Conservation (phyloP, 2,797 vertebrate species). For the Perodicticus potto region DNA sequence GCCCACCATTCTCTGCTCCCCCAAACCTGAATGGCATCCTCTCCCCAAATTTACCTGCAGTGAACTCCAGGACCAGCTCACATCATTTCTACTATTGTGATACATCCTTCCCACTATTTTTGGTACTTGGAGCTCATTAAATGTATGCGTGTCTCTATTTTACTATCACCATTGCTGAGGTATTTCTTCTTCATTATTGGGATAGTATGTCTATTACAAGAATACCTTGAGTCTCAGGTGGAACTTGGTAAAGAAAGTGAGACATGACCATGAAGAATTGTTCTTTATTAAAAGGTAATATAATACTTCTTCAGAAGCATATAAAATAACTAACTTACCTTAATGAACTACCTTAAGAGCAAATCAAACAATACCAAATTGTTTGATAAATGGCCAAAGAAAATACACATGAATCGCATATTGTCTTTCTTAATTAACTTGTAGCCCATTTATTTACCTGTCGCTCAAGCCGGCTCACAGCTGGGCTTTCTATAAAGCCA, state of each 20-base stretch:
- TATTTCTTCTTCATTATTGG: not conserved
- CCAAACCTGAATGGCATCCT: not conserved
- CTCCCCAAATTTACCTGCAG: not conserved
- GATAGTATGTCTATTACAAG: not conserved
- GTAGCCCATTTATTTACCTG: not conserved
- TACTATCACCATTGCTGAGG: not conserved
- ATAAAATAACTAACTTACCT: not conserved
- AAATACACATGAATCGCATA: not conserved
- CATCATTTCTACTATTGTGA: not conserved
- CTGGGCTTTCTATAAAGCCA: not conserved
- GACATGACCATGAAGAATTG: not conserved
- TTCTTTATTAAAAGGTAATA: constrained; percentile 24
- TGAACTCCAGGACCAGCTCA: not conserved
- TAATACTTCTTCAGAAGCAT: not conserved
- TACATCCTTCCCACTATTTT: not conserved
- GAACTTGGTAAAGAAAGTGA: constrained; percentile 27
- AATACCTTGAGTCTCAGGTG: not conserved
- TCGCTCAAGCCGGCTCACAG: not conserved
- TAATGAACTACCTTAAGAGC: not conserved
- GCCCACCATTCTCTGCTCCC: not conserved
- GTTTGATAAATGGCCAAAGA: not conserved
- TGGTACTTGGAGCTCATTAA: not conserved
- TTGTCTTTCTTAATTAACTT: constrained; percentile 31
- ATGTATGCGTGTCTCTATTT: not conserved
- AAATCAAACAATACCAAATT: constrained; percentile 50